Evolutionary conservation across 1,140 invertebrate genomes (phyloP).

Genomic region (Drosophila tsacasi): DNA sequence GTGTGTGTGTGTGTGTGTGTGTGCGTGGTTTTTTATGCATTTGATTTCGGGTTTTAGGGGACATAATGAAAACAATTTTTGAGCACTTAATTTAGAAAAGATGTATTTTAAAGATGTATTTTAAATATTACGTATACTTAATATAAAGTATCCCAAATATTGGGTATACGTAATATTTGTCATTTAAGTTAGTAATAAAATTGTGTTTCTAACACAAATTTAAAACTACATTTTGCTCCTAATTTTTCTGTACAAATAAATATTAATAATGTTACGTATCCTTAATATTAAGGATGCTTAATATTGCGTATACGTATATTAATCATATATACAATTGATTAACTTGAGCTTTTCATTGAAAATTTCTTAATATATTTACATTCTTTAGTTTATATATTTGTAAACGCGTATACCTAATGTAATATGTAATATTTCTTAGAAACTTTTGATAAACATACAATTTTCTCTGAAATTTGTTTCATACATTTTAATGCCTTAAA

Average conservation of each 20-base stretch:
- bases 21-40: not conserved
- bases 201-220: no score
- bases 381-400: not conserved
- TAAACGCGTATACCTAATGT: not conserved
- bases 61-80: not conserved
- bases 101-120: no score
- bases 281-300: not conserved
- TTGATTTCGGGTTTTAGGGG: not conserved
- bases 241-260: no score
- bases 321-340: fast-evolving
- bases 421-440: no score
- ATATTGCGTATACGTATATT: not conserved
- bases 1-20: no score
- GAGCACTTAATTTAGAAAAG: not conserved
- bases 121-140: not conserved
- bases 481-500: no score
- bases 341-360: not conserved
- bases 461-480: no score
- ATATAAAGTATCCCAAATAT: not conserved
- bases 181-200: no score
- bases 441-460: no score
- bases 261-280: not conserved
- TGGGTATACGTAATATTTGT: not conserved
- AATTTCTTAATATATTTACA: not conserved
- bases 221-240: no score